phyloP scores from a whole-genome alignment of 2,113 vertebrate species.

The Pyxicephalus adspersus region DNA sequence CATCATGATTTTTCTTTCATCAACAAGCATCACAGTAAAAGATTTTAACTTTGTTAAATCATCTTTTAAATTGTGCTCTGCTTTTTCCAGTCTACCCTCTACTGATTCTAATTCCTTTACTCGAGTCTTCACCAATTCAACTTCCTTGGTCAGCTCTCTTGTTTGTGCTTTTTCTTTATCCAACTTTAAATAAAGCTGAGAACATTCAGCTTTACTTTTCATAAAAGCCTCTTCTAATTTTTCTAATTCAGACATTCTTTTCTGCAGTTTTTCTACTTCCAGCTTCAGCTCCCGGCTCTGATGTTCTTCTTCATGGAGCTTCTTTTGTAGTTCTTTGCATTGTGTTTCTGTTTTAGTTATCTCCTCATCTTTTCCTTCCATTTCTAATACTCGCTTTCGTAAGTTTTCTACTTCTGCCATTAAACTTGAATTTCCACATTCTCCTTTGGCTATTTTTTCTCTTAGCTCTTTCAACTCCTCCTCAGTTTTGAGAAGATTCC shows the following conservation, averaged over 20 bases:
- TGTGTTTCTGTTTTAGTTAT: constrained; percentile 89
- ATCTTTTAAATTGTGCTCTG: constrained; percentile 86
- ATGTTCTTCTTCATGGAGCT: constrained; percentile 86
- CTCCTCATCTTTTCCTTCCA: constrained; percentile 97
- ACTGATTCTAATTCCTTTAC: constrained; percentile 85
- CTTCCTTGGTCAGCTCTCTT: constrained; percentile 82
- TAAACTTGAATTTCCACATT: constrained; percentile 86
- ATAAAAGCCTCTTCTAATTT: constrained; percentile 87
- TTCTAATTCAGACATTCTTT: constrained; percentile 89
- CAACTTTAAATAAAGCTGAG: constrained; percentile 81
- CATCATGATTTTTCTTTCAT: constrained; percentile 89
- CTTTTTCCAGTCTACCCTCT: constrained; percentile 82
- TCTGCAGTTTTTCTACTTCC: constrained; percentile 91
- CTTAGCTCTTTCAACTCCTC: constrained; percentile 88
- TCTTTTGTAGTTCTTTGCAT: constrained; percentile 87
- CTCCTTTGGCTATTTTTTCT: constrained; percentile 89
- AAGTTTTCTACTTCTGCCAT: constrained; percentile 92
- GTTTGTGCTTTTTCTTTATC: constrained; percentile 86
- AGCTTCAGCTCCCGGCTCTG: constrained; percentile 83
- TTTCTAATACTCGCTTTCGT: constrained; percentile 89
- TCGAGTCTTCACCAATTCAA: constrained; percentile 82
- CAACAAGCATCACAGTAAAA: constrained; percentile 89
- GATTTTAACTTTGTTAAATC: constrained; percentile 93
- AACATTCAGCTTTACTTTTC: constrained; percentile 83
- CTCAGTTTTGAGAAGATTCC: constrained; percentile 83